Conservation (phyloP, 2,888 invertebrate genomes). For the Frankliniella intonsa region DNA sequence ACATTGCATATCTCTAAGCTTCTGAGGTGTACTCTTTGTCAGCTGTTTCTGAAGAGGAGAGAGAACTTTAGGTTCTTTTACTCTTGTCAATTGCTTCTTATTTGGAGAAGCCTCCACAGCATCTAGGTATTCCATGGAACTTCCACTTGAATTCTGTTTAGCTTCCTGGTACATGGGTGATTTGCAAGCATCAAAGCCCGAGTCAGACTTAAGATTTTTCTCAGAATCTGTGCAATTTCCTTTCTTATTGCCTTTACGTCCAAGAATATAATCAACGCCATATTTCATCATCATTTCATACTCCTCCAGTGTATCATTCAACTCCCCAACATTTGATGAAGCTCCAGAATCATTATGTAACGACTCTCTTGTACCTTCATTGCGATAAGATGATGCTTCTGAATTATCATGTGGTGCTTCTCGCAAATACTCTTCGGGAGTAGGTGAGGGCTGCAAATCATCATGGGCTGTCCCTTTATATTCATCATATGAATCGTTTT, state of each 20-base stretch:
- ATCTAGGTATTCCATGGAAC: not conserved
- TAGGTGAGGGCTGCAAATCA: too few relatives aligned
- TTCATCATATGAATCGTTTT: too few relatives aligned
- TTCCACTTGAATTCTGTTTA: not conserved
- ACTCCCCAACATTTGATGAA: not conserved
- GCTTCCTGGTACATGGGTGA: too few relatives aligned
- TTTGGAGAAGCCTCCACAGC: not conserved
- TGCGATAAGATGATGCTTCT: too few relatives aligned
- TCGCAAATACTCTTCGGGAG: too few relatives aligned
- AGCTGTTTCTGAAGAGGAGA: not conserved
- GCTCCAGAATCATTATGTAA: not conserved
- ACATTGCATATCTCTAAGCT: not conserved
- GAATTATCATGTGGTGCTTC: too few relatives aligned
- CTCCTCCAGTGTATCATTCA: conserved; percentile 11
- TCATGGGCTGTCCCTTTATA: too few relatives aligned
- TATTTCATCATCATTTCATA: conserved; percentile 19
- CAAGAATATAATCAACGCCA: not conserved
- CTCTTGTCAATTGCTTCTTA: not conserved
- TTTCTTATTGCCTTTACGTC: not conserved
- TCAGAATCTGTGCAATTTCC: not conserved
- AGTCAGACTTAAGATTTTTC: not conserved
- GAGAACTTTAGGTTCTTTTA: not conserved
- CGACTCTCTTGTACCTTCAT: not conserved
- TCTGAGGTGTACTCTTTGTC: not conserved
- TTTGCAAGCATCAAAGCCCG: too few relatives aligned